phyloP scores from a whole-genome alignment of 2,888 invertebrate genomes.

The Colostygia pectinataria region DNA sequence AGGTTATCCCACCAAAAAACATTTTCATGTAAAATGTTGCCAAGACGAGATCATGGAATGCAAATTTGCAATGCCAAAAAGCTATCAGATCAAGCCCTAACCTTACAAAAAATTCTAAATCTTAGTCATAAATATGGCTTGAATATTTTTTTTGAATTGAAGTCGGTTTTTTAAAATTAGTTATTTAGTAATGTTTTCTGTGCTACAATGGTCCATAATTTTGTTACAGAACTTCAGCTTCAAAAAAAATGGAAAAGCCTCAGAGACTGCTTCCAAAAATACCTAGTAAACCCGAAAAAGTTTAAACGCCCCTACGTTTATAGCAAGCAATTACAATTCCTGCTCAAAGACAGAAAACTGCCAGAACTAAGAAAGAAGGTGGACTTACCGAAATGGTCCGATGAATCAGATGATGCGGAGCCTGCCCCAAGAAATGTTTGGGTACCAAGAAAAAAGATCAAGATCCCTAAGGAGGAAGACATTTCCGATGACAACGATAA shows the following conservation, averaged over 20 bases:
- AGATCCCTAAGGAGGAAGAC: conserved; percentile 50
- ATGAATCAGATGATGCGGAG: conserved; percentile 55
- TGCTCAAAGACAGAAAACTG: conserved; percentile 52
- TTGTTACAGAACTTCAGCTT: conserved; percentile 69
- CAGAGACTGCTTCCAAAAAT: conserved; percentile 70
- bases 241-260: conserved; percentile 79
- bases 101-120: no score
- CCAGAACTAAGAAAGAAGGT: conserved; percentile 31
- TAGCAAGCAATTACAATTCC: conserved; percentile 61
- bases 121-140: no score
- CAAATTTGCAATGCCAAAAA: no score
- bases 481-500: conserved; percentile 56
- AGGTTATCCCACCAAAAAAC: no score
- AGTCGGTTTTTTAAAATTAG: no score
- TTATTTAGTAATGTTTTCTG: no score
- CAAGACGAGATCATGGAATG: no score
- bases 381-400: conserved; percentile 35
- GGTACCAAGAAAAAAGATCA: conserved; percentile 54
- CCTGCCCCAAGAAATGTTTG: conserved; percentile 42
- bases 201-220: background rate
- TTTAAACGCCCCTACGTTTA: conserved; percentile 69
- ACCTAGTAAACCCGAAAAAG: conserved; percentile 58
- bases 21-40: no score
- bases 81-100: no score
- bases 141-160: no score